Percentiles rank a stretch among this genome's conserved stretches.
Conservation (phyloP, 1,140 invertebrate species). For the Zaprionus davidi region DNA sequence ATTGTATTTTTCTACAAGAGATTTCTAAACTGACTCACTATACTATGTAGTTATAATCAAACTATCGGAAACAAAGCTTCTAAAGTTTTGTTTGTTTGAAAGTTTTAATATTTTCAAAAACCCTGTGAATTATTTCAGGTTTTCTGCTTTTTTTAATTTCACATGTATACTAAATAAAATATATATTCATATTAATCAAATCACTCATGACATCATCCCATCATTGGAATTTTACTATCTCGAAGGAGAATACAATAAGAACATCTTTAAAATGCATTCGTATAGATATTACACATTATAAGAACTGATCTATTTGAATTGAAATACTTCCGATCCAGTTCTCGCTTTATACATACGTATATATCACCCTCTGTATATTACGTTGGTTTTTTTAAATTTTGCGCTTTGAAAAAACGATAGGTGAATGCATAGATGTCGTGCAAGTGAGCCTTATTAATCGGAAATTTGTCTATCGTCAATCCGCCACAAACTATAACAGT, state of each 20-base stretch:
- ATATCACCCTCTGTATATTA: neutral
- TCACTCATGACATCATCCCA: neutral
- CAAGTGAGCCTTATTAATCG: neutral
- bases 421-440: neutral
- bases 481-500: neutral
- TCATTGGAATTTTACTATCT: neutral
- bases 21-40: slow-evolving; percentile 6
- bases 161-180: neutral
- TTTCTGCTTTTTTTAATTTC: neutral
- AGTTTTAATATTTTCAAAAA: neutral
- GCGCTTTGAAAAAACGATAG: neutral
- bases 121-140: neutral
- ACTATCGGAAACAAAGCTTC: neutral
- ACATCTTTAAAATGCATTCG: too few species aligned
- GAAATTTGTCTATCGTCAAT: neutral
- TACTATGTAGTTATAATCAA: neutral
- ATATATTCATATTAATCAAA: neutral
- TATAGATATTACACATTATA: too few species aligned
- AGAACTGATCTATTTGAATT: too few species aligned
- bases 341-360: neutral
- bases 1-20: slow-evolving; percentile 6
- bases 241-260: too few species aligned
- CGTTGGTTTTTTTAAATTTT: neutral
- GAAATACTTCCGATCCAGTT: too few species aligned
- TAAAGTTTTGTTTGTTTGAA: neutral